Evolutionary conservation across 2,797 vertebrate genomes (phyloP).

Genomic region (Tinamus major): DNA sequence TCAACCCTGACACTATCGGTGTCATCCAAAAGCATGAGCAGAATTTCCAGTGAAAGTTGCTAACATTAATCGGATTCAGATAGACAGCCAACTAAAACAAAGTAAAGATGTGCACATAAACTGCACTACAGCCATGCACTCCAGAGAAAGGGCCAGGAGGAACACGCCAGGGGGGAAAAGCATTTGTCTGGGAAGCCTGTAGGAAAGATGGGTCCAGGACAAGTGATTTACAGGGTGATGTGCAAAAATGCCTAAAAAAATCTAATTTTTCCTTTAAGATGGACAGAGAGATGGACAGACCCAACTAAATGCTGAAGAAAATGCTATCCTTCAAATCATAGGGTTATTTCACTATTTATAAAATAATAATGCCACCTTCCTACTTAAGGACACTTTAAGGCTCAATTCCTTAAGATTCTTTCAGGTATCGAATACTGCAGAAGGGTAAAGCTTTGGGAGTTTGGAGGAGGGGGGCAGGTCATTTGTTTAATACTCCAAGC

Average conservation of each 20-base stretch:
- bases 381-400: background rate
- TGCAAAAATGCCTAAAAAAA: slow-evolving; percentile 19
- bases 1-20: slow-evolving; percentile 37
- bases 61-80: slow-evolving; percentile 40
- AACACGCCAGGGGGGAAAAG: slow-evolving; percentile 32
- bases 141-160: background rate
- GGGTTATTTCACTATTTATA: background rate
- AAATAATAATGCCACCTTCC: slow-evolving; percentile 20
- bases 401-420: background rate
- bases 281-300: slow-evolving; percentile 31
- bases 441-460: background rate
- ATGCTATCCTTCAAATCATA: background rate
- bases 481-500: background rate
- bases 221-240: slow-evolving; percentile 23
- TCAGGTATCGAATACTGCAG: background rate
- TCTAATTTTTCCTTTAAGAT: background rate
- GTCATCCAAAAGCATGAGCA: slow-evolving; percentile 27
- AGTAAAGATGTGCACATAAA: slow-evolving; percentile 45
- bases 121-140: slow-evolving; percentile 21
- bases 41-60: slow-evolving; percentile 54
- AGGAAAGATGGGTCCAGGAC: slow-evolving; percentile 25
- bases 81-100: slow-evolving; percentile 49
- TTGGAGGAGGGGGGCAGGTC: too few species aligned
- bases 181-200: slow-evolving; percentile 35
- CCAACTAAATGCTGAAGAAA: background rate